Evolutionary conservation across 2,888 invertebrate genomes (phyloP).

Genomic region (Zaprionus lineosus): DNA sequence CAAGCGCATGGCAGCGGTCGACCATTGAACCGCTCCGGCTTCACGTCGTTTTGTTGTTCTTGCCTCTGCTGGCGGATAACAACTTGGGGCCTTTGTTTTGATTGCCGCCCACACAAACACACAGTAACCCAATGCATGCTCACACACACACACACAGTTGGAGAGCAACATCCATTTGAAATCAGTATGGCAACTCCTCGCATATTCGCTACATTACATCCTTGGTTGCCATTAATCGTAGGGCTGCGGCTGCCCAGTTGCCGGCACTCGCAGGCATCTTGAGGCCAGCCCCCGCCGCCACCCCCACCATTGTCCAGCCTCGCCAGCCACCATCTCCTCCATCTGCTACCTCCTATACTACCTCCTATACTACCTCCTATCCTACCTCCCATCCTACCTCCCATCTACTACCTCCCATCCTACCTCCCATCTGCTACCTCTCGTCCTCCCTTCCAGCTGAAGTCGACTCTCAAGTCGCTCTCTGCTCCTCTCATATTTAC

Average conservation of each 20-base stretch:
- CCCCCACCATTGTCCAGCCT: not conserved
- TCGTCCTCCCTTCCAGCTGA: slow-evolving; percentile 8
- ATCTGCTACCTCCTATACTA: not conserved
- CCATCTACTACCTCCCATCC: not conserved
- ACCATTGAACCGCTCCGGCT: slow-evolving; percentile 62
- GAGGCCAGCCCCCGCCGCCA: too few relatives aligned
- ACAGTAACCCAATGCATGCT: not conserved
- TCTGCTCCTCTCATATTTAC: slow-evolving; percentile 74
- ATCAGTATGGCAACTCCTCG: slow-evolving; percentile 71
- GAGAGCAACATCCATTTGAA: slow-evolving; percentile 58
- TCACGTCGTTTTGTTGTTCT: slow-evolving; percentile 50
- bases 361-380: not conserved
- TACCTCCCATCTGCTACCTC: too few relatives aligned
- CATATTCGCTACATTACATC: slow-evolving; percentile 76
- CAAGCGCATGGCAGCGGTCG: slow-evolving; percentile 67
- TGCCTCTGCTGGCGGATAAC: slow-evolving; percentile 49
- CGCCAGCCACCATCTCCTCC: not conserved
- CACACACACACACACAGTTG: slow-evolving; percentile 13
- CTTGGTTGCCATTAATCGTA: slow-evolving; percentile 74
- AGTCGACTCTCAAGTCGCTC: slow-evolving; percentile 45
- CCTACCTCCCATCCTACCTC: not conserved
- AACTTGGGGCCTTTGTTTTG: slow-evolving; percentile 60
- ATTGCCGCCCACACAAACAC: slow-evolving; percentile 44
- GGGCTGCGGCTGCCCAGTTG: slow-evolving; percentile 48
- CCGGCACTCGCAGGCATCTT: slow-evolving; percentile 37